phyloP scores from a whole-genome alignment of 2,888 invertebrate species.

The Agrochola litura region DNA sequence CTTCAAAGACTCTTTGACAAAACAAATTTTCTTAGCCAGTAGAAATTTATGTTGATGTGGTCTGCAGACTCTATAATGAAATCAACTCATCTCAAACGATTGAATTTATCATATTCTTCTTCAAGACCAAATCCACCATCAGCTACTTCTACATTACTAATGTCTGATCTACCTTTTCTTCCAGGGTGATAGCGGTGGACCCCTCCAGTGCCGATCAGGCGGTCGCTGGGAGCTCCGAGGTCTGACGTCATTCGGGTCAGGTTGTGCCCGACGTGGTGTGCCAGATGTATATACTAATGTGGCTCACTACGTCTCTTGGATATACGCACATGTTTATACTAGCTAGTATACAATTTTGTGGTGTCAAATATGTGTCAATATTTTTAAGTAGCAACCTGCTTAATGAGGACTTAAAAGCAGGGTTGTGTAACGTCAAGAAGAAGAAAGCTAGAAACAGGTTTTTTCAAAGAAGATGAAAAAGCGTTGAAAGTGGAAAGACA shows the following conservation, averaged over 20 bases:
- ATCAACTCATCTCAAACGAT: background rate
- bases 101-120: background rate
- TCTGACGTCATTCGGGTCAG: conserved; percentile 97
- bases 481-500: background rate
- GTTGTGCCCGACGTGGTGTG: conserved; percentile 96
- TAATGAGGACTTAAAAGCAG: background rate
- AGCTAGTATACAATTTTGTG: conserved; percentile 67
- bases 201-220: conserved; percentile 95
- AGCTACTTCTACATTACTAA: background rate
- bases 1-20: background rate
- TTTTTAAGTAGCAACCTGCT: background rate
- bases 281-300: conserved; percentile 97
- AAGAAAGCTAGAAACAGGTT: background rate
- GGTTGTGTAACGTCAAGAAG: background rate
- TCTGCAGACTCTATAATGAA: background rate
- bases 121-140: background rate
- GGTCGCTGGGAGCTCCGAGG: conserved; percentile 97
- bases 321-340: conserved; percentile 88
- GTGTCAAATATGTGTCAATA: background rate
- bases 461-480: background rate
- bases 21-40: background rate
- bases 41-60: background rate
- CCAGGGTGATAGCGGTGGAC: conserved; percentile 97
- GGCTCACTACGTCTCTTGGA: conserved; percentile 96
- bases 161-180: conserved; percentile 42